Percentiles rank a stretch among this genome's conserved stretches.
These are phyloP conservation scores for Onychorhynchus coronatus DNA, from an alignment of 2,113 vertebrate genomes.

Conservation along the genomic window DNA sequence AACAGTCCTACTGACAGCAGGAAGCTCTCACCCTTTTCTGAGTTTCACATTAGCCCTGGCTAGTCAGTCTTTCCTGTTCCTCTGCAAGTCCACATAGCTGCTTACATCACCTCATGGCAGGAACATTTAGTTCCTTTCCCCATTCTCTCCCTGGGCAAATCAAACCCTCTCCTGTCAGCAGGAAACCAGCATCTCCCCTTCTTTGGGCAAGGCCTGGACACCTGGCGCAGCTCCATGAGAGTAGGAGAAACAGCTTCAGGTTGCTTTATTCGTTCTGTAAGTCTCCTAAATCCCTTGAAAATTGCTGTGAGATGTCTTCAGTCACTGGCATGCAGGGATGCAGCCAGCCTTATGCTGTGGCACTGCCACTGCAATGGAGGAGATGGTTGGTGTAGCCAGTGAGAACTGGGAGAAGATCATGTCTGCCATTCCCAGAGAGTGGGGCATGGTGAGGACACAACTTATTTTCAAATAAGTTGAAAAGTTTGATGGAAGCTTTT, in stretches of 20 bases:
- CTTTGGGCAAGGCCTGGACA: background rate
- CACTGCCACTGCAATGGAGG: background rate
- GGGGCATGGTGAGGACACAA: background rate
- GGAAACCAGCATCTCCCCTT: background rate
- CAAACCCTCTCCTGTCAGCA: background rate
- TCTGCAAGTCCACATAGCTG: background rate
- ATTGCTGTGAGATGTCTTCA: background rate
- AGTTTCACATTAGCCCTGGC: background rate
- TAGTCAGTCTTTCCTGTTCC: slow-evolving; percentile 5
- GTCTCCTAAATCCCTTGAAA: background rate
- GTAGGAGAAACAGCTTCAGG: background rate
- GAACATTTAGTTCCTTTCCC: background rate
- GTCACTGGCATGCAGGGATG: background rate
- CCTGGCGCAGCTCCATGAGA: background rate
- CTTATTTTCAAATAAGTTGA: background rate
- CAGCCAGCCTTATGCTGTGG: background rate
- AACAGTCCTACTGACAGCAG: slow-evolving; percentile 34
- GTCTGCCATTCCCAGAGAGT: background rate
- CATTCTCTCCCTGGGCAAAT: background rate
- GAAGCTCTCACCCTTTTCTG: slow-evolving; percentile 3
- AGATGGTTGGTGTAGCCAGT: background rate
- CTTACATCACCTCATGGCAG: background rate
- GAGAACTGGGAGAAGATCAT: background rate
- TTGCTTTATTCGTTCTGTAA: background rate
- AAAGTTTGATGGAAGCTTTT: background rate